Percentiles rank a stretch among this genome's conserved stretches.
Evolutionary conservation across 2,113 vertebrate species (phyloP).

Genomic region (Atractosteus spatula): DNA sequence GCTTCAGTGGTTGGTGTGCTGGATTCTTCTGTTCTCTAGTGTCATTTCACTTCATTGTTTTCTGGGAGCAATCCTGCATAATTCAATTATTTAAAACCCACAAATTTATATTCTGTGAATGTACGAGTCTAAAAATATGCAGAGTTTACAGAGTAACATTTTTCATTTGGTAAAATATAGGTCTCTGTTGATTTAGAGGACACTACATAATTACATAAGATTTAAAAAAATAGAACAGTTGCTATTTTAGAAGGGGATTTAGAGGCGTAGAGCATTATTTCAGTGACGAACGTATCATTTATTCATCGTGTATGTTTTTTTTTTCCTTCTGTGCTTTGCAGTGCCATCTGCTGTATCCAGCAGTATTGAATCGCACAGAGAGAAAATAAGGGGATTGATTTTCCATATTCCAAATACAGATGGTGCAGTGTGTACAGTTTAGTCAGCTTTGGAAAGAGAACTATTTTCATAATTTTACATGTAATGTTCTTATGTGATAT

Average conservation of each 20-base stretch:
- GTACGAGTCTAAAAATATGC: background rate
- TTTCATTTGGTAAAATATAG: background rate
- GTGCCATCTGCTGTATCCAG: constrained; percentile 46
- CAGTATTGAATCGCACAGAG: constrained; percentile 33
- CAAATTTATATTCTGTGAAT: background rate
- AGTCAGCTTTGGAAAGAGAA: constrained; percentile 29
- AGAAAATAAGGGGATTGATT: constrained; percentile 27
- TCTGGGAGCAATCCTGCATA: no score
- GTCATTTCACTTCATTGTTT: no score
- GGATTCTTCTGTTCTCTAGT: no score
- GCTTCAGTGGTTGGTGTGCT: no score
- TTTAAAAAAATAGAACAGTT: constrained; percentile 22
- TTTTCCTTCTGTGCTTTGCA: constrained; percentile 42
- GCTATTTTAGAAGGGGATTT: constrained; percentile 28
- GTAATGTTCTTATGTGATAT: constrained; percentile 26
- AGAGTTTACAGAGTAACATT: background rate
- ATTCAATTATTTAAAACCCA: no score
- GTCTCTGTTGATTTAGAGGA: constrained; percentile 2
- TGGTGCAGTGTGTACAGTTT: constrained; percentile 25
- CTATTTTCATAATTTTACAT: constrained; percentile 6
- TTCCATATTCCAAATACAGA: constrained; percentile 36
- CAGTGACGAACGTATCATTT: constrained; percentile 45
- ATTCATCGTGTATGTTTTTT: constrained; percentile 50
- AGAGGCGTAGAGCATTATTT: constrained; percentile 37
- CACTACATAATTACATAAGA: constrained; percentile 3